Evolutionary conservation across 92 coral and sea anemone species (phyloP).

Genomic region (Siderastrea radians): DNA sequence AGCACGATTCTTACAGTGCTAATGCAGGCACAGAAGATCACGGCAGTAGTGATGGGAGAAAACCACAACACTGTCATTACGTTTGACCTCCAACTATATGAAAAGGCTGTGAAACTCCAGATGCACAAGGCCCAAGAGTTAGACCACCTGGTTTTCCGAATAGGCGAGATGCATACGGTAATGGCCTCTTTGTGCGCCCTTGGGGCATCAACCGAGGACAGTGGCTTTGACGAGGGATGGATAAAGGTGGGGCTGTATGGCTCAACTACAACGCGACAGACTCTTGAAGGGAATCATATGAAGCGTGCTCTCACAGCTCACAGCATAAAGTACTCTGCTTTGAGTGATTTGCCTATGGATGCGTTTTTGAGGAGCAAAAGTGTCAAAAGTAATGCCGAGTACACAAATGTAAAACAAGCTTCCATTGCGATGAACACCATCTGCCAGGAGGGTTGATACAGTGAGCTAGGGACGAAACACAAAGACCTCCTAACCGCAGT

Average conservation of each 20-base stretch:
- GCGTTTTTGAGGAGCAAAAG: no score
- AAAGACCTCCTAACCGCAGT: constrained; percentile 22
- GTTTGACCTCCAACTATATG: constrained; percentile 30
- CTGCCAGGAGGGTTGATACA: no score
- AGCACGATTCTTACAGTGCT: constrained; percentile 34
- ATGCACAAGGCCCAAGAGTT: constrained; percentile 33
- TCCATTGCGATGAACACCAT: no score
- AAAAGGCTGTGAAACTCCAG: constrained; percentile 47
- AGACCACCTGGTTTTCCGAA: constrained; percentile 47
- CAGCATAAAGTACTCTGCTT: constrained; percentile 42
- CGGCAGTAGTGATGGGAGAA: no score
- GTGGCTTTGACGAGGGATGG: constrained; percentile 46
- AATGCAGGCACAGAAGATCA: no score
- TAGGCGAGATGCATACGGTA: constrained; percentile 44
- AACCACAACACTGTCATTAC: constrained; percentile 17
- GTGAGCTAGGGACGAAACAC: no score
- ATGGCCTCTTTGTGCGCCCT: constrained; percentile 35
- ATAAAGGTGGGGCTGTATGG: constrained; percentile 41
- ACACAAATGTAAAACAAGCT: no score
- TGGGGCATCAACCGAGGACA: constrained; percentile 40
- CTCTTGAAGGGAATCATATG: constrained; percentile 40
- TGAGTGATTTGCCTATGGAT: neutral
- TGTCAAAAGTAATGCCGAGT: no score
- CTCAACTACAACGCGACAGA: constrained; percentile 42
- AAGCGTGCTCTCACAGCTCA: constrained; percentile 47